phyloP scores from a whole-genome alignment of 2,797 vertebrate genomes.

The Liasis olivaceus region DNA sequence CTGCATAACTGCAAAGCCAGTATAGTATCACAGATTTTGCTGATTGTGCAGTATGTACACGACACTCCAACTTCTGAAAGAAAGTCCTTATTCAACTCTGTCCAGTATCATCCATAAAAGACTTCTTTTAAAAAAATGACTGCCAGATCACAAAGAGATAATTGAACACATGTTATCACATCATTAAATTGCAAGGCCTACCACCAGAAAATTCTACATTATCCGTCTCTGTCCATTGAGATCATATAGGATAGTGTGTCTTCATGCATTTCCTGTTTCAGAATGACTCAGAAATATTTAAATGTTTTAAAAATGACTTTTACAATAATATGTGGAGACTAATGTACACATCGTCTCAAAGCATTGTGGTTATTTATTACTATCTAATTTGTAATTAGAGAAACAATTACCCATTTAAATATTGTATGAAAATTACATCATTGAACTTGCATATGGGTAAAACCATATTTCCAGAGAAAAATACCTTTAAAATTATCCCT shows the following conservation, averaged over 20 bases:
- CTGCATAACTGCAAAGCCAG: background rate
- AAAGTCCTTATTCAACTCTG: background rate
- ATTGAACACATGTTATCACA: background rate
- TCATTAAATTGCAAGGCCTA: background rate
- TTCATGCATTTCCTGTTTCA: background rate
- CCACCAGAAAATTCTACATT: background rate
- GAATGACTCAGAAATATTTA: background rate
- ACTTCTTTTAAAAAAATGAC: background rate
- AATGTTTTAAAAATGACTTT: background rate
- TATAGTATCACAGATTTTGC: background rate
- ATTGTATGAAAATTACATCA: background rate
- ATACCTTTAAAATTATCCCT: background rate
- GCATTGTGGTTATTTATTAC: background rate
- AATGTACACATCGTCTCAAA: background rate
- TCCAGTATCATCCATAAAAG: background rate
- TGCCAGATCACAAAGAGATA: background rate
- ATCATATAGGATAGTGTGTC: background rate
- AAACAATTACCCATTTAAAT: background rate
- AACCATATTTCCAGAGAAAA: background rate
- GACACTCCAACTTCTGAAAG: background rate
- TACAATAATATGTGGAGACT: background rate
- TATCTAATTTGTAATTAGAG: background rate
- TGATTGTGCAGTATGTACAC: background rate
- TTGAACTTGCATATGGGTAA: background rate
- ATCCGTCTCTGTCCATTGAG: background rate